These are phyloP conservation scores for Acrobasis suavella DNA, from an alignment of 2,888 invertebrate species.

Conservation along the genomic window DNA sequence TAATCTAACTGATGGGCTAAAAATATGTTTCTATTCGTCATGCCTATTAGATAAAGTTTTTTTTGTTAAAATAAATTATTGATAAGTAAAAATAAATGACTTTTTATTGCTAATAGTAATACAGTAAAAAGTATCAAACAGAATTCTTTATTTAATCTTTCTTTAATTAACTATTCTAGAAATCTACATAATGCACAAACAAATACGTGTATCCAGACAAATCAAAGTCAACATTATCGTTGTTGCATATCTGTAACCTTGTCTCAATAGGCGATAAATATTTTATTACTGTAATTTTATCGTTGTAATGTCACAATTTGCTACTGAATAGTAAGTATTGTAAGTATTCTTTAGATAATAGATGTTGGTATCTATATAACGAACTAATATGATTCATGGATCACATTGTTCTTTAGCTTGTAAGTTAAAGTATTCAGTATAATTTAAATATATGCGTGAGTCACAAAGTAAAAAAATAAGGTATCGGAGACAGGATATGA, in stretches of 20 bases:
- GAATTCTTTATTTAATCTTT: neutral
- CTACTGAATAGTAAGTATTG: neutral
- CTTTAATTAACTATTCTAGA: constrained; percentile 7
- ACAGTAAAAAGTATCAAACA: neutral
- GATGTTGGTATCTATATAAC: neutral
- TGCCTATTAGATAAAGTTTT: too few species aligned
- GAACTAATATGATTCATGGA: neutral
- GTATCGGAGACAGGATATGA: neutral
- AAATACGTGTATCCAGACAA: constrained; percentile 38
- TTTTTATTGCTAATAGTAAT: too few species aligned
- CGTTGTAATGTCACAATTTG: constrained; percentile 11
- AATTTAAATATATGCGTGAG: neutral
- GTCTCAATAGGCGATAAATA: constrained; percentile 27
- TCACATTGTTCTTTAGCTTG: neutral
- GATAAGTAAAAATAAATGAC: too few species aligned
- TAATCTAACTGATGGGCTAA: too few species aligned
- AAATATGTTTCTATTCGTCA: too few species aligned
- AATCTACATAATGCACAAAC: neutral
- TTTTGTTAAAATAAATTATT: too few species aligned
- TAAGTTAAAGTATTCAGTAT: neutral
- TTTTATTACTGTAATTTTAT: constrained; percentile 17
- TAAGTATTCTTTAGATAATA: neutral
- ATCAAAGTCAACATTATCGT: constrained; percentile 55
- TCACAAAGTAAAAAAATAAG: neutral
- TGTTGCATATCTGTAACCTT: constrained; percentile 38